Conservation (phyloP, 1,140 invertebrate genomes). For the Aphaenogaster ashmeadi region DNA sequence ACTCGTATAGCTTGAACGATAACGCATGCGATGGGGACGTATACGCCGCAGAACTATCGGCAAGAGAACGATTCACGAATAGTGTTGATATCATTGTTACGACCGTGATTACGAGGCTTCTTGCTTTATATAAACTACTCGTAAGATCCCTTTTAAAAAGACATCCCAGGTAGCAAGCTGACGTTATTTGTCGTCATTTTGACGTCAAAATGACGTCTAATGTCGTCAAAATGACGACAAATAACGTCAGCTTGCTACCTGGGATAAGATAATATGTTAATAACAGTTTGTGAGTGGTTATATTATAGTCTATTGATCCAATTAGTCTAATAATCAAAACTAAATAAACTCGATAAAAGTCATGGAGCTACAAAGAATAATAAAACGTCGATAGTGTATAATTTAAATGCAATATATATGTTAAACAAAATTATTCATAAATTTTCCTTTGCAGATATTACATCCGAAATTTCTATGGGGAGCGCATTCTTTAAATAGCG, state of each 20-base stretch:
- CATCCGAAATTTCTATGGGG: background rate
- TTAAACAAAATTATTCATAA: slow-evolving; percentile 9
- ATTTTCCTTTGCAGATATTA: background rate
- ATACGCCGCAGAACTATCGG: background rate
- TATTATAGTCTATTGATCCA: background rate
- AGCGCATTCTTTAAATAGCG: background rate
- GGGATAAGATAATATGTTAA: background rate
- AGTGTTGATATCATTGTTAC: background rate
- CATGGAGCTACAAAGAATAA: background rate
- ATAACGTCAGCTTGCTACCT: too few species aligned
- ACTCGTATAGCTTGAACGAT: slow-evolving; percentile 1
- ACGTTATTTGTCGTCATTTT: too few species aligned
- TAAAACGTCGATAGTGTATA: background rate
- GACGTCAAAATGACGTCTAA: too few species aligned
- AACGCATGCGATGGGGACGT: background rate
- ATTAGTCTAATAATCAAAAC: slow-evolving; percentile 8
- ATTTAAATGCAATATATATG: slow-evolving; percentile 1
- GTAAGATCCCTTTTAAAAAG: background rate
- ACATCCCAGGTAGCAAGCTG: too few species aligned
- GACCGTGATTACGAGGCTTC: background rate
- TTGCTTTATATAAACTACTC: background rate
- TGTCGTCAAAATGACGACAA: too few species aligned
- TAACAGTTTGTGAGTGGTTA: background rate
- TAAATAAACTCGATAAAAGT: background rate
- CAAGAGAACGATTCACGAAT: background rate